Evolutionary conservation across 2,797 vertebrate genomes (phyloP).

Genomic region (Phylloscopus collybita): DNA sequence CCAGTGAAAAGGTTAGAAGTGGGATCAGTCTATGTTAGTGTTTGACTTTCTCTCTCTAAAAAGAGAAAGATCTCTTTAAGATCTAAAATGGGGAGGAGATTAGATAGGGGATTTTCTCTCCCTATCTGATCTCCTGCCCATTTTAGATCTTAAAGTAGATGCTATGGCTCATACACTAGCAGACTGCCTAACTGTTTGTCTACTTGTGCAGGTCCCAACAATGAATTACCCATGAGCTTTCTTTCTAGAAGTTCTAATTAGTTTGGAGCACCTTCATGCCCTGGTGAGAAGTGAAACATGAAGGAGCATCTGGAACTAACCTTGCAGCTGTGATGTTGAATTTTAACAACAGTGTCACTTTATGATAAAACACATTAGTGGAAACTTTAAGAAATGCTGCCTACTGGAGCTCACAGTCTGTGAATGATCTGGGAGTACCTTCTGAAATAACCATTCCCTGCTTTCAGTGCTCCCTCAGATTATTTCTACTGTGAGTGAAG

Average conservation of each 20-base stretch:
- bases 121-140: background rate
- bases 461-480: background rate
- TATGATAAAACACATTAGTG: background rate
- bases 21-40: fast-evolving
- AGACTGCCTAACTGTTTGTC: background rate
- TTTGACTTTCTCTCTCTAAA: background rate
- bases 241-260: background rate
- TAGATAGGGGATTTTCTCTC: background rate
- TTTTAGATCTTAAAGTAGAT: background rate
- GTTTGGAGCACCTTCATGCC: background rate
- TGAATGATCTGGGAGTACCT: background rate
- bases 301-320: background rate
- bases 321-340: background rate
- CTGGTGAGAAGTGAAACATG: background rate
- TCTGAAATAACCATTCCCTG: background rate
- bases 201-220: background rate
- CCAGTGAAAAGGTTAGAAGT: background rate
- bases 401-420: background rate
- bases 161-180: background rate
- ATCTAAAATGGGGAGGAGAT: background rate
- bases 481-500: background rate
- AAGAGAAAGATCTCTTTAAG: background rate
- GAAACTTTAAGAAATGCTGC: background rate
- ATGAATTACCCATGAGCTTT: background rate
- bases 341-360: background rate